Conservation (phyloP, 2,888 invertebrate genomes). For the Rhagonycha lutea region DNA sequence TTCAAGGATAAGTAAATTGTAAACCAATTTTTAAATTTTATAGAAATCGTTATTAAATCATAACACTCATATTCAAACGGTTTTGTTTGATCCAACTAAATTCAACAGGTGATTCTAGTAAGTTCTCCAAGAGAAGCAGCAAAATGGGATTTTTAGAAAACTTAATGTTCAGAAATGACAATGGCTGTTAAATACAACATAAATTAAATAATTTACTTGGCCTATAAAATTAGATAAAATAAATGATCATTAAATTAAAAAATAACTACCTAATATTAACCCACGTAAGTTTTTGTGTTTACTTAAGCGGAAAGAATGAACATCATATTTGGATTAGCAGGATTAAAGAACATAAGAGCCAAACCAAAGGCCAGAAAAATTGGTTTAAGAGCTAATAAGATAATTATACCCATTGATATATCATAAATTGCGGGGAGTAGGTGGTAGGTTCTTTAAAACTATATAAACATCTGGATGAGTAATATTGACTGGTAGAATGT, state of each 20-base stretch:
- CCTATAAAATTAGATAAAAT: conserved; percentile 17
- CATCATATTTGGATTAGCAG: conserved; percentile 3
- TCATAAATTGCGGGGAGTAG: conserved; percentile 24
- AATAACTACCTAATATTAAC: conserved; percentile 7
- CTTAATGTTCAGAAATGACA: neutral
- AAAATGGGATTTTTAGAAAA: neutral
- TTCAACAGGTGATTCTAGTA: neutral
- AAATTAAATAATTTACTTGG: conserved; percentile 19
- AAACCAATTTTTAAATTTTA: no score
- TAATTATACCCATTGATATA: conserved; percentile 27
- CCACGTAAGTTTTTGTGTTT: conserved; percentile 5
- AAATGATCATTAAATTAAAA: conserved; percentile 21
- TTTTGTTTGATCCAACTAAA: neutral
- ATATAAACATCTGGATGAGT: conserved; percentile 29
- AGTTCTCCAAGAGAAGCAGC: neutral
- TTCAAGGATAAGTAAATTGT: no score
- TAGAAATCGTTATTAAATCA: neutral
- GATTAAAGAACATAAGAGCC: conserved; percentile 8
- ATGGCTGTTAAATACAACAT: neutral
- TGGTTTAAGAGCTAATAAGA: conserved; percentile 24
- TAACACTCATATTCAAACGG: neutral
- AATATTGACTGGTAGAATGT: conserved; percentile 15
- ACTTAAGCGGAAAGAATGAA: conserved; percentile 7
- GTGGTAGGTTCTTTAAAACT: conserved; percentile 19
- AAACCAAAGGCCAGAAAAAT: conserved; percentile 24